phyloP scores from a whole-genome alignment of 2,888 invertebrate genomes.

The Euproctis similis region DNA sequence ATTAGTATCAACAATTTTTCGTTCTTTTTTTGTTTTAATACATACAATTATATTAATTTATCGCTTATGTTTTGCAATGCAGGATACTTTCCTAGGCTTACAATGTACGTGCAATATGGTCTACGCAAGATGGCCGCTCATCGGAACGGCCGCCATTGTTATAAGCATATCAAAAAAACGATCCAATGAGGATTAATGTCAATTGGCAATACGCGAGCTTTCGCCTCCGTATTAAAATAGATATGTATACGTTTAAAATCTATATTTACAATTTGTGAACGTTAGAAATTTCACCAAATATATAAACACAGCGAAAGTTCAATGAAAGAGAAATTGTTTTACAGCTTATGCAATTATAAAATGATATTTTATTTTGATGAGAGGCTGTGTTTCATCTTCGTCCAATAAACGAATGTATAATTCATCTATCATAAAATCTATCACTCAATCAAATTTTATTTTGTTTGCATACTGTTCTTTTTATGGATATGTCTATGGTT shows the following conservation, averaged over 20 bases:
- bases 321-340: conserved; percentile 3
- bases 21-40: conserved; percentile 25
- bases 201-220: conserved; percentile 34
- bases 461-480: too few species aligned
- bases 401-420: too few species aligned
- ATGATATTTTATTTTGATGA: not conserved
- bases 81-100: conserved; percentile 30
- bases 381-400: too few species aligned
- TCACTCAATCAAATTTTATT: too few species aligned
- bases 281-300: conserved; percentile 12
- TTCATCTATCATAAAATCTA: too few species aligned
- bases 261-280: conserved; percentile 11
- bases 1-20: conserved; percentile 22
- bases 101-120: conserved; percentile 18
- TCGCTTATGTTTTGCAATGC: conserved; percentile 33
- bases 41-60: conserved; percentile 33
- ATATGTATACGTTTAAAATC: too few species aligned
- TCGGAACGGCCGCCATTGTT: conserved; percentile 42
- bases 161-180: conserved; percentile 44
- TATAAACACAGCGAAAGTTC: conserved; percentile 6
- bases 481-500: too few species aligned
- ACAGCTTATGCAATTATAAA: not conserved
- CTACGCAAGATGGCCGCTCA: conserved; percentile 31
- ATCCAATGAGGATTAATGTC: conserved; percentile 56
- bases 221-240: conserved; percentile 28